Conservation (phyloP, 1,140 invertebrate genomes). For the Leptinotarsa texana region DNA sequence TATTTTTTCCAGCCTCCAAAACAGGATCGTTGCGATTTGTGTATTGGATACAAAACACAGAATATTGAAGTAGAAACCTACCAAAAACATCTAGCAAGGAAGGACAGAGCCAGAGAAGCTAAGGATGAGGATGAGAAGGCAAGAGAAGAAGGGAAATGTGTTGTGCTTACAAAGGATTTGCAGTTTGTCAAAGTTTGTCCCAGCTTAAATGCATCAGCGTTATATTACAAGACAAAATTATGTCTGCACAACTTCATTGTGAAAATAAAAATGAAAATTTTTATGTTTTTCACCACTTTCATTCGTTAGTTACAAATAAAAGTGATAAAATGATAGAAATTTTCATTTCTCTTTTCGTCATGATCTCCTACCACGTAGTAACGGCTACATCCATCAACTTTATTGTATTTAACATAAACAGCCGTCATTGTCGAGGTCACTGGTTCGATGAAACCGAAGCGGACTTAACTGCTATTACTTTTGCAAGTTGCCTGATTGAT, state of each 20-base stretch:
- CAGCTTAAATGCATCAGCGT: slow-evolving; percentile 45
- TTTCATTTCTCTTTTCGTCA: too few relatives aligned
- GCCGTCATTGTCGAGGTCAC: slow-evolving; percentile 49
- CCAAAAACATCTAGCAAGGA: not conserved
- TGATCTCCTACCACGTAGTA: too few relatives aligned
- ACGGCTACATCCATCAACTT: too few relatives aligned
- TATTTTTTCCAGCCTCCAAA: not conserved
- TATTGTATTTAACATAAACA: slow-evolving; percentile 53
- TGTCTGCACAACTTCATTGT: slow-evolving; percentile 52
- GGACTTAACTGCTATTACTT: not conserved
- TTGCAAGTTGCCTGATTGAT: too few relatives aligned
- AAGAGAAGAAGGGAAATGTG: not conserved
- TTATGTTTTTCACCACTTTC: too few relatives aligned
- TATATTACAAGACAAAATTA: slow-evolving; percentile 55
- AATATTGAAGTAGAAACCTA: not conserved
- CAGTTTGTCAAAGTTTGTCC: slow-evolving; percentile 51
- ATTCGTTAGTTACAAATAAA: too few relatives aligned
- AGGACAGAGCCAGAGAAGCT: not conserved
- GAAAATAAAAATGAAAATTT: too few relatives aligned
- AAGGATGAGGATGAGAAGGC: not conserved
- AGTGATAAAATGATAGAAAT: too few relatives aligned
- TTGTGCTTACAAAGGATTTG: slow-evolving; percentile 38
- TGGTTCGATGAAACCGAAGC: slow-evolving; percentile 45
- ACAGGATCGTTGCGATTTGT: not conserved
- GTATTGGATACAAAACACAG: not conserved